These are phyloP conservation scores for Saxidomus purpurata DNA, from an alignment of 1,140 invertebrate genomes.

Conservation along the genomic window DNA sequence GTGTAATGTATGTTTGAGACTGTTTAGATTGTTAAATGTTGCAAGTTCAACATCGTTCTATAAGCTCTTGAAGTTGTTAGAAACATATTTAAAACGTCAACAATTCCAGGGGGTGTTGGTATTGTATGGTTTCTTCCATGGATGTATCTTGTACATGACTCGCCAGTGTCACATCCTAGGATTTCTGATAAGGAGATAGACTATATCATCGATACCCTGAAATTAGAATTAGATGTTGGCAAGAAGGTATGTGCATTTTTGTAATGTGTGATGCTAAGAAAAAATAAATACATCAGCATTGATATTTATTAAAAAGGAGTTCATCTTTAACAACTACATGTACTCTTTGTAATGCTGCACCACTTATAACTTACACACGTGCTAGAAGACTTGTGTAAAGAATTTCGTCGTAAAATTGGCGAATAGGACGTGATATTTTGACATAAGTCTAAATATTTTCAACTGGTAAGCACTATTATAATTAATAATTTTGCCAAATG, in stretches of 20 bases:
- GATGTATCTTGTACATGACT: background rate
- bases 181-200: background rate
- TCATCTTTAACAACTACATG: no score
- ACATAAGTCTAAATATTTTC: no score
- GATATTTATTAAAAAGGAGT: no score
- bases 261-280: no score
- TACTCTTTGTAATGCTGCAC: no score
- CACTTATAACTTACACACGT: no score
- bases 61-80: background rate
- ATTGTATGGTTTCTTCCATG: constrained; percentile 2
- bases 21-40: background rate
- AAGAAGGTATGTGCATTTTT: constrained; percentile 14
- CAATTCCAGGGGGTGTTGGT: background rate
- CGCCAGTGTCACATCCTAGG: constrained; percentile 1
- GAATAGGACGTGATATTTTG: no score
- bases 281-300: no score
- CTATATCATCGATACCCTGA: background rate
- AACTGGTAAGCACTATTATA: no score
- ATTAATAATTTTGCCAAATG: no score
- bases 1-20: background rate
- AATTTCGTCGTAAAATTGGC: no score
- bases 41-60: background rate
- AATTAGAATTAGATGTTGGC: background rate
- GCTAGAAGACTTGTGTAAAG: no score
- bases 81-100: background rate